Conservation (phyloP, 2,113 vertebrate genomes). For the Acanthisitta chloris region DNA sequence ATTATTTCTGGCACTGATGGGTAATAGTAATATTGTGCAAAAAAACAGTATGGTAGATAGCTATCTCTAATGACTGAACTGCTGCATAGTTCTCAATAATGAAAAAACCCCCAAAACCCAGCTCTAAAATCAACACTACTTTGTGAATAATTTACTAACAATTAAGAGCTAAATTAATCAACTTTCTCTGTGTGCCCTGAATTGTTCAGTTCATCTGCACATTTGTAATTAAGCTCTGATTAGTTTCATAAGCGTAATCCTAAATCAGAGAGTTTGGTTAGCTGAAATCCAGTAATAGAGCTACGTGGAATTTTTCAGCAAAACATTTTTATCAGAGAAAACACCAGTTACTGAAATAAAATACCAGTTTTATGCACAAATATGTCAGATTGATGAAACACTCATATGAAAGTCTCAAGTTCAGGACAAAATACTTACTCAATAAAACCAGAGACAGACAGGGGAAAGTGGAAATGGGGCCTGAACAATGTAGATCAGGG, state of each 20-base stretch:
- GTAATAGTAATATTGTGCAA: not conserved
- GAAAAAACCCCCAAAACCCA: rapidly evolving
- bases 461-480: not conserved
- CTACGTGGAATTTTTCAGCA: not conserved
- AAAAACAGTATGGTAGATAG: not conserved
- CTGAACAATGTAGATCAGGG: not conserved
- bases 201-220: not conserved
- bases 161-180: not conserved
- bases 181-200: not conserved
- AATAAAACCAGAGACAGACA: not conserved
- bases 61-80: not conserved
- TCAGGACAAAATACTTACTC: not conserved
- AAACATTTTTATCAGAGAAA: not conserved
- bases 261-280: not conserved
- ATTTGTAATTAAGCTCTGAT: not conserved
- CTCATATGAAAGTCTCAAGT: not conserved
- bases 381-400: not conserved
- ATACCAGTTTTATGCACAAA: not conserved
- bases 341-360: not conserved
- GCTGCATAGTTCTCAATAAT: not conserved
- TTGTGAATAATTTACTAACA: not conserved
- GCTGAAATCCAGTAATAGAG: not conserved
- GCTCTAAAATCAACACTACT: not conserved
- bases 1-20: not conserved
- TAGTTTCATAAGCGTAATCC: not conserved